Evolutionary conservation across 37 sponge, comb jelly and placozoan genomes (phyloP).

Genomic region (Ephydatia muelleri): DNA sequence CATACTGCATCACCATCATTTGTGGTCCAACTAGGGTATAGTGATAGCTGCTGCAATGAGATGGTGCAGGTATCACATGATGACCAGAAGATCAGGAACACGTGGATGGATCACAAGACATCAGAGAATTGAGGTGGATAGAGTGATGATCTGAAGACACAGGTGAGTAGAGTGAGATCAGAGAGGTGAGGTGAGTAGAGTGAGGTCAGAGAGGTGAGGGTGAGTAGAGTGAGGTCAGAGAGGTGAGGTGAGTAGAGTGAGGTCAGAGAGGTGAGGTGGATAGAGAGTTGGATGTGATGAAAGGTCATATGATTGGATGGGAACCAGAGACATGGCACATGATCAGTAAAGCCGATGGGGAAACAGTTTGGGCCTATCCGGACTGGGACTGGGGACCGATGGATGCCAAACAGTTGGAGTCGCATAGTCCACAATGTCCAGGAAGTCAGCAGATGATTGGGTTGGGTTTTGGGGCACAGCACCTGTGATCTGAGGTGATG

Average conservation of each 20-base stretch:
- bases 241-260: not conserved
- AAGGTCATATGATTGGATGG: not conserved
- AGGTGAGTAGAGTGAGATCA: too few relatives aligned
- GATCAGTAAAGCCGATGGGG: not conserved
- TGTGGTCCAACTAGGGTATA: too few relatives aligned
- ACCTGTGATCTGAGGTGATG: not conserved
- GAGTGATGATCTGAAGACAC: too few relatives aligned
- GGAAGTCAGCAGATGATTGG: not conserved
- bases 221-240: too few relatives aligned
- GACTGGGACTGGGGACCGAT: conserved; percentile 2
- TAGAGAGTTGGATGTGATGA: not conserved
- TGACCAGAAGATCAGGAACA: too few relatives aligned
- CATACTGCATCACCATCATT: too few relatives aligned
- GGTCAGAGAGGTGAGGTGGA: not conserved
- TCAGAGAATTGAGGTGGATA: too few relatives aligned
- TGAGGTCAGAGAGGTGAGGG: too few relatives aligned
- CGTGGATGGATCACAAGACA: too few relatives aligned
- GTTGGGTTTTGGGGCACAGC: not conserved
- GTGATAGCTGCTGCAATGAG: too few relatives aligned
- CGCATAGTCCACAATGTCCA: not conserved
- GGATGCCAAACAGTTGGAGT: not conserved
- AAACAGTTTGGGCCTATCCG: conserved; percentile 27
- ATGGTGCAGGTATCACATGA: too few relatives aligned
- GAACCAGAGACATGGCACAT: not conserved
- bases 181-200: too few relatives aligned